These are phyloP conservation scores for Pegoplata infirma DNA, from an alignment of 2,888 invertebrate species.

Conservation along the genomic window DNA sequence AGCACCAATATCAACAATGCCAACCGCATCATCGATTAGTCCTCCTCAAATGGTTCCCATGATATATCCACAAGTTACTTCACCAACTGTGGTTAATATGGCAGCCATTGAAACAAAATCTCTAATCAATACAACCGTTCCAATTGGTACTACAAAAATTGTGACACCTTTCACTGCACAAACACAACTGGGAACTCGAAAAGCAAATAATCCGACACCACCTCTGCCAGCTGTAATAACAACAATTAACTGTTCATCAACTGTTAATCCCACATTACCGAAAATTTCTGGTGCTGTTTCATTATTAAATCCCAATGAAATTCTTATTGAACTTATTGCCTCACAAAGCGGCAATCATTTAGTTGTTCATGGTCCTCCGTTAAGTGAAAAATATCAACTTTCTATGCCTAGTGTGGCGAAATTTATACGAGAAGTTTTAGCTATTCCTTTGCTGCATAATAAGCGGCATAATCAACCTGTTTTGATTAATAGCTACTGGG, in stretches of 20 bases:
- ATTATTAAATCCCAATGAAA: constrained; percentile 59
- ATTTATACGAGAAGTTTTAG: constrained; percentile 69
- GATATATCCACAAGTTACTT: neutral
- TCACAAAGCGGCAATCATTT: constrained; percentile 55
- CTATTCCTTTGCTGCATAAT: constrained; percentile 69
- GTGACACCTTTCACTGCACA: too few species aligned
- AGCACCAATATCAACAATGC: too few species aligned
- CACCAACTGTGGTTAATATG: neutral
- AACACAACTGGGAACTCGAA: neutral
- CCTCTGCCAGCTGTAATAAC: too few species aligned
- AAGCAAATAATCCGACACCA: too few species aligned
- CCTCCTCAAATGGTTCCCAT: too few species aligned
- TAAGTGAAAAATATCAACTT: constrained; percentile 58
- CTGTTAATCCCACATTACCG: constrained; percentile 2
- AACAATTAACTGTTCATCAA: too few species aligned
- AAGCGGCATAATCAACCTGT: constrained; percentile 17
- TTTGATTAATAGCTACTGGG: constrained; percentile 64
- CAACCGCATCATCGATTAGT: neutral
- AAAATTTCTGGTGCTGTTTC: constrained; percentile 56
- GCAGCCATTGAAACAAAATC: neutral
- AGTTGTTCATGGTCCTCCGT: constrained; percentile 59
- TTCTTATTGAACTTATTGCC: constrained; percentile 64
- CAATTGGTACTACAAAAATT: too few species aligned
- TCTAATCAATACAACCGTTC: neutral
- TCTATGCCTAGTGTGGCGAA: constrained; percentile 62